phyloP scores from a whole-genome alignment of 2,113 vertebrate genomes.

The Corvus cornix region DNA sequence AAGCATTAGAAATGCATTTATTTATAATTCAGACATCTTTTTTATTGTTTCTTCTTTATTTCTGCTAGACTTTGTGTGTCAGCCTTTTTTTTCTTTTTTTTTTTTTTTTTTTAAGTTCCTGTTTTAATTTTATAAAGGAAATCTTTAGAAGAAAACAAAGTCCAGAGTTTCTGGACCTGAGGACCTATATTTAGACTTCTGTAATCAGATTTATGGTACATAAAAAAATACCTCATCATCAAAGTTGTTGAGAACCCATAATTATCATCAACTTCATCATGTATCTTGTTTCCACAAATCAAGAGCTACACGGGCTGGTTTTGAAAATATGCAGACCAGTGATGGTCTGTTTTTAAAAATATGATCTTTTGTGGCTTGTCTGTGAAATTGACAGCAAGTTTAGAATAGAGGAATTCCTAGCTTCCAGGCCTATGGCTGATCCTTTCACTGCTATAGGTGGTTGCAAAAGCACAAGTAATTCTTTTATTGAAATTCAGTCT shows the following conservation, averaged over 20 bases:
- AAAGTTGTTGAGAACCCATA: slow-evolving; percentile 9
- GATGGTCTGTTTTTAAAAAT: not conserved
- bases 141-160: not conserved
- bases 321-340: slow-evolving; percentile 1
- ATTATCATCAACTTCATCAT: slow-evolving; percentile 30
- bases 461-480: not conserved
- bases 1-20: not conserved
- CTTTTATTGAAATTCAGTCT: not conserved
- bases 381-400: not conserved
- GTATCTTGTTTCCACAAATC: slow-evolving; percentile 36
- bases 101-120: not conserved
- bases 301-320: not conserved
- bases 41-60: not conserved
- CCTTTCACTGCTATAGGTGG: not conserved
- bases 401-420: not conserved
- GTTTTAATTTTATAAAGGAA: not conserved
- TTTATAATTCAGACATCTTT: not conserved
- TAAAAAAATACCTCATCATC: slow-evolving; percentile 44
- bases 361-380: not conserved
- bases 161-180: not conserved
- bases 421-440: not conserved
- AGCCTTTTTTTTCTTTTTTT: fast-evolving
- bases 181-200: not conserved
- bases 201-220: slow-evolving; percentile 30
- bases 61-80: not conserved